Evolutionary conservation across 2,888 invertebrate species (phyloP), one percentile per base, ranked within the genome.

Genomic region (Platycheirus albimanus): DNA sequence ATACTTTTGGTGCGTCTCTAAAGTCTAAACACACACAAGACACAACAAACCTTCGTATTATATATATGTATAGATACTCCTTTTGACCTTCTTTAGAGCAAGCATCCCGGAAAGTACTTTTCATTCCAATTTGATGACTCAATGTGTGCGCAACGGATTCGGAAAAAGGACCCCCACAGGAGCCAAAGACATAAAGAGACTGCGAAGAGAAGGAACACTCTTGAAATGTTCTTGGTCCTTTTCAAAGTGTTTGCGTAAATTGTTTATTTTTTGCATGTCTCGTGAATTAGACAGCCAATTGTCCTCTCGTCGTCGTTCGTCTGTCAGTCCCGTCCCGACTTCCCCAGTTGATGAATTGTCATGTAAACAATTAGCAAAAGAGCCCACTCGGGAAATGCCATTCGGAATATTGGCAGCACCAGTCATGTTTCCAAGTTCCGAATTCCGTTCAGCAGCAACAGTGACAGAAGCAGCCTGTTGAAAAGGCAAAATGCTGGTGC

Each of bases 91-190:
- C 15, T 28, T 33, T 43, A 38, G 38, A 49, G 71, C 43, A 66
- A 30, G 43, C 41, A 52, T 76, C 11, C 47, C 61, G 72, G 19
- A 64, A 83, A 63, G 72, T 67, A 78, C 72, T 74, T 64, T 69
- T 72, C 72, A 77, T 78, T 78, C 58, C 78, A 78, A 78, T 78
- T 83, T 78, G 67, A 78, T 64, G 78, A 74, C 67, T 83, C 83
- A 78, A 78, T 83, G 72, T 83, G 56, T 83, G 78, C 78, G 69
- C 63, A 56, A 52, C 49, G 49, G 41, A 74, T 69, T 61, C 20
- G 56, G 11, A 43, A 17, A 17, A 67, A 78, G 51, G 49, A 74
- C 69, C 66, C 78, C 49, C 72, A 36, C n/a, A 67, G 63, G 64
- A 64, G 6, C 13, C 15, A 19, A 13, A 64, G 19, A 30, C 33